These are phyloP conservation scores for Melitaea cinxia DNA, from an alignment of 1,140 invertebrate species.

Conservation along the genomic window DNA sequence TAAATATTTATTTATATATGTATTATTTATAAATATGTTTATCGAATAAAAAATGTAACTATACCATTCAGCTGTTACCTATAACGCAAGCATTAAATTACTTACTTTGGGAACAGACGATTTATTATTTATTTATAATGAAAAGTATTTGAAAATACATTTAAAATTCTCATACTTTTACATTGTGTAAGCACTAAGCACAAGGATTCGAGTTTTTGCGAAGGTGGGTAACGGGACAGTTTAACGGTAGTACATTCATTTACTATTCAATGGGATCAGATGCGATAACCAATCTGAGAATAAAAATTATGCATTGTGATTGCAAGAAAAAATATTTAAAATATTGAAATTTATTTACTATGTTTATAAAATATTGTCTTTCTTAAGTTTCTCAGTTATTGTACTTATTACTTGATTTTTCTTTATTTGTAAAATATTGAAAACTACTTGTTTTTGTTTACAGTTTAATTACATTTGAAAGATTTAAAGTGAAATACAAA, in stretches of 20 bases:
- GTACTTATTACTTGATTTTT: slow-evolving; percentile 8
- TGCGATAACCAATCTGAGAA: slow-evolving; percentile 57
- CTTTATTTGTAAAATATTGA: neutral
- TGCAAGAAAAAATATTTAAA: no score
- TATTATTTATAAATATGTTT: no score
- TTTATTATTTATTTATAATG: no score
- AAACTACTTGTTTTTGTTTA: neutral
- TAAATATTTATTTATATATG: no score
- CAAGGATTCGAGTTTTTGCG: slow-evolving; percentile 56
- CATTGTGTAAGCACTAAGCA: slow-evolving; percentile 6
- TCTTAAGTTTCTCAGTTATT: slow-evolving; percentile 11
- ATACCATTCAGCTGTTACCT: no score
- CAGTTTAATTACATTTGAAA: neutral
- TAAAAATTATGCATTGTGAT: slow-evolving; percentile 49
- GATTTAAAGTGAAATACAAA: neutral
- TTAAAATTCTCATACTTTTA: neutral
- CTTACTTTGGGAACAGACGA: no score
- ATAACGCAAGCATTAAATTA: no score
- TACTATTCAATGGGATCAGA: slow-evolving; percentile 62
- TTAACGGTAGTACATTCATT: slow-evolving; percentile 71
- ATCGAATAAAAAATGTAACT: no score
- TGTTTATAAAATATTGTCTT: no score
- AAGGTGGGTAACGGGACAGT: slow-evolving; percentile 62
- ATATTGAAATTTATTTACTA: no score
- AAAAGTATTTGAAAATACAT: neutral